phyloP scores from a whole-genome alignment of 2,113 vertebrate genomes.

The Brienomyrus longianalis region DNA sequence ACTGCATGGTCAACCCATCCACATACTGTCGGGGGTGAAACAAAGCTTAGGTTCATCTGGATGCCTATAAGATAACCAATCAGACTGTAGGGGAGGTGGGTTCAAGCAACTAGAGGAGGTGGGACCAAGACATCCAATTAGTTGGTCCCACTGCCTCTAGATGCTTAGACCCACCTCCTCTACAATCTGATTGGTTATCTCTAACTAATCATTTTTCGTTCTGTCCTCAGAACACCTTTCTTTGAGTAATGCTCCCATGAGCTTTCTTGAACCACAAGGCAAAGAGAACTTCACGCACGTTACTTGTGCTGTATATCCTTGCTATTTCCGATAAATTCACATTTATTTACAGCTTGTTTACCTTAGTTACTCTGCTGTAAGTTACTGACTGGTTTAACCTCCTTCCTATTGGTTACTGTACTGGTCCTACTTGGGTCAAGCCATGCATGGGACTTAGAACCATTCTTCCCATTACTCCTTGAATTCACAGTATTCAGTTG shows the following conservation, averaged over 20 bases:
- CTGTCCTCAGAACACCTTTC: too few species aligned
- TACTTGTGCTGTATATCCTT: neutral
- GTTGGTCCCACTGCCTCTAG: too few species aligned
- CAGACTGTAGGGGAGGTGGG: too few species aligned
- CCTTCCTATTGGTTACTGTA: neutral
- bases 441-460: neutral
- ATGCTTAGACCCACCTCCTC: too few species aligned
- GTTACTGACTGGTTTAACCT: neutral
- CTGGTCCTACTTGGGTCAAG: neutral
- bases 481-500: neutral
- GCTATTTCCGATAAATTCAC: neutral
- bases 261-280: neutral
- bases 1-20: slow-evolving; percentile 39
- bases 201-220: too few species aligned
- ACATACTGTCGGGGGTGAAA: slow-evolving; percentile 53
- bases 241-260: too few species aligned
- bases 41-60: slow-evolving; percentile 18
- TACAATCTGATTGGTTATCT: too few species aligned
- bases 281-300: neutral
- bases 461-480: neutral
- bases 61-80: too few species aligned
- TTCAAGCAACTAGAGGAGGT: too few species aligned
- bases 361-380: neutral
- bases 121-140: too few species aligned
- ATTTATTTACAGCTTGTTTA: neutral